A percentile compares a stretch with the other conserved stretches of the same genome.
phyloP scores from a whole-genome alignment of 2,888 invertebrate genomes.

The Stenotaenia linearis region DNA sequence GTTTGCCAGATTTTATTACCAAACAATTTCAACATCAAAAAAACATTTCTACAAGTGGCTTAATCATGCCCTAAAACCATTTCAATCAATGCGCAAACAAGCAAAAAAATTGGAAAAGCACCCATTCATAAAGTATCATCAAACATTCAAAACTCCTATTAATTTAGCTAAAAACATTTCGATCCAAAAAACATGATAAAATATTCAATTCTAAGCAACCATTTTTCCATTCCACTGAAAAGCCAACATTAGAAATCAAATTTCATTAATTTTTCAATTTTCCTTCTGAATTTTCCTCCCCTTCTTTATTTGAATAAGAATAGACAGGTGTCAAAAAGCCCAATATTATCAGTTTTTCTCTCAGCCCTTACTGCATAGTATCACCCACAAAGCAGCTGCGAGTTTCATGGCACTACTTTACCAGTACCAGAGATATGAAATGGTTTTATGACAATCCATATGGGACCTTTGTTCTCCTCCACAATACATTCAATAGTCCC shows the following conservation, averaged over 20 bases:
- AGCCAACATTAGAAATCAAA: background rate
- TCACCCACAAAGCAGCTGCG: background rate
- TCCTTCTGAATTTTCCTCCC: background rate
- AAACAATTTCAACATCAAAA: too few species aligned
- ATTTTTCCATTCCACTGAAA: too few species aligned
- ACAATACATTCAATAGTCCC: conserved; percentile 2
- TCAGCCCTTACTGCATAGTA: background rate
- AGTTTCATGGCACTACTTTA: background rate
- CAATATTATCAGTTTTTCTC: background rate
- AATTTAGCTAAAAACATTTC: too few species aligned
- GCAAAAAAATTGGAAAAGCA: too few species aligned
- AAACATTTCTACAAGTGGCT: too few species aligned
- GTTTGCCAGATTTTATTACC: too few species aligned
- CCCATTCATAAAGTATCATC: too few species aligned
- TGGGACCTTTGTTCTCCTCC: background rate
- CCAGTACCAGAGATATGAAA: background rate
- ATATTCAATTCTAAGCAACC: too few species aligned
- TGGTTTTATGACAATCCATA: background rate
- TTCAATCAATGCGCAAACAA: too few species aligned
- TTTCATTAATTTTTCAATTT: background rate
- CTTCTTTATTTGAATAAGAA: background rate
- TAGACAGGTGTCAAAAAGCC: background rate
- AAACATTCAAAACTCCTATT: too few species aligned
- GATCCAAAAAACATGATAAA: too few species aligned
- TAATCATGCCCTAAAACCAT: too few species aligned